Conservation (phyloP, 2,797 vertebrate species). For the Salmo trutta region DNA sequence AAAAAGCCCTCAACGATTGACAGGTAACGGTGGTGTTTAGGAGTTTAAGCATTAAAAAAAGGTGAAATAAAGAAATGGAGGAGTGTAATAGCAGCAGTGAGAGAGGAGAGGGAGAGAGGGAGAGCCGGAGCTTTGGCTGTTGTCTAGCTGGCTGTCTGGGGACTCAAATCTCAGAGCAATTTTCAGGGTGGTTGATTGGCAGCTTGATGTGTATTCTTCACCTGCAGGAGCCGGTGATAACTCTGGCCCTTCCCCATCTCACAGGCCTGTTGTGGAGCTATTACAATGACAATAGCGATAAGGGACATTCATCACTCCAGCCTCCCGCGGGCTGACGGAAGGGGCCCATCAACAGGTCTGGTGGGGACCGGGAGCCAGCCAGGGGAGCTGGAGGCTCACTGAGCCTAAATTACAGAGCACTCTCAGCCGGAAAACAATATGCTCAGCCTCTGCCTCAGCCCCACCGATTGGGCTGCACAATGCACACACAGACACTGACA, state of each 20-base stretch:
- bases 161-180: constrained; percentile 90
- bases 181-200: constrained; percentile 83
- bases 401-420: constrained; percentile 53
- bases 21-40: constrained; percentile 51
- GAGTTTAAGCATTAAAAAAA: constrained; percentile 61
- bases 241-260: constrained; percentile 70
- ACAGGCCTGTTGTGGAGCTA: constrained; percentile 78
- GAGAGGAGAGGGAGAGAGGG: constrained; percentile 31
- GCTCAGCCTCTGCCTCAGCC: constrained; percentile 20
- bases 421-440: constrained; percentile 51
- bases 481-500: background rate
- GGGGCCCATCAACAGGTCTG: constrained; percentile 79
- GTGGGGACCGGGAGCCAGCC: constrained; percentile 46
- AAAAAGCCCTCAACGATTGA: constrained; percentile 30
- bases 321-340: constrained; percentile 67
- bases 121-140: constrained; percentile 47
- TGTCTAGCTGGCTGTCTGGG: constrained; percentile 69
- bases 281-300: constrained; percentile 87
- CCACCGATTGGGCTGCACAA: constrained; percentile 14
- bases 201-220: constrained; percentile 84
- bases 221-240: constrained; percentile 77
- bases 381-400: constrained; percentile 40
- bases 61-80: constrained; percentile 36
- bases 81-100: constrained; percentile 30
- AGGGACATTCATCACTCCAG: constrained; percentile 86